These are phyloP conservation scores for Coranthus polyacanthus DNA, from an alignment of 2,797 vertebrate species.

Conservation along the genomic window DNA sequence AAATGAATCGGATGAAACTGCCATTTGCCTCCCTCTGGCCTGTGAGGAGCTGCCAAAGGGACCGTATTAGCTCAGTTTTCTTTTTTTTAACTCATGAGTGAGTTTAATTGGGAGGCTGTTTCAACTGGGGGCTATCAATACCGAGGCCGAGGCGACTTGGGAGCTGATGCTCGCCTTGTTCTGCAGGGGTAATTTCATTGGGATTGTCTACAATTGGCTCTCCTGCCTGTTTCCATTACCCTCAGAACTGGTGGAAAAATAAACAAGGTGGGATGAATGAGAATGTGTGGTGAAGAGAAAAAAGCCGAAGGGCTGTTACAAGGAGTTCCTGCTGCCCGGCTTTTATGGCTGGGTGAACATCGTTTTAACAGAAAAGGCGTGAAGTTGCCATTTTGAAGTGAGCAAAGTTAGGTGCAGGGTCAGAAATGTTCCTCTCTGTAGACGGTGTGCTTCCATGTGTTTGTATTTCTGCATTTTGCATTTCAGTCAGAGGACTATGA, in stretches of 20 bases:
- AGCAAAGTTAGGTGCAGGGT: neutral
- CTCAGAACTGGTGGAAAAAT: slow-evolving; percentile 59
- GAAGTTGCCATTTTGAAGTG: slow-evolving; percentile 2
- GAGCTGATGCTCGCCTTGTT: slow-evolving; percentile 46
- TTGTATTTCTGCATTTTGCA: neutral
- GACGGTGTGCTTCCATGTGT: no score
- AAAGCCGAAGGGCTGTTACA: slow-evolving; percentile 38
- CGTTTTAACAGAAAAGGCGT: slow-evolving; percentile 33
- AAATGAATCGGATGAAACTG: slow-evolving; percentile 53
- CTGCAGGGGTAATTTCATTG: slow-evolving; percentile 68
- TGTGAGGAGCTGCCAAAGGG: slow-evolving; percentile 26
- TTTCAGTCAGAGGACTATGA: no score
- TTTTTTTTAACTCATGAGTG: slow-evolving; percentile 62
- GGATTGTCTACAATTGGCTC: slow-evolving; percentile 70
- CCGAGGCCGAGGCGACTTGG: slow-evolving; percentile 23
- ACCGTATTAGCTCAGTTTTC: slow-evolving; percentile 48
- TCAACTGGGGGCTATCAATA: slow-evolving; percentile 66
- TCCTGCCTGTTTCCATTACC: slow-evolving; percentile 74
- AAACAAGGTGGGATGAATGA: slow-evolving; percentile 71
- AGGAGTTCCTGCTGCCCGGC: slow-evolving; percentile 37
- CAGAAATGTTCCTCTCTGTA: slow-evolving; percentile 5
- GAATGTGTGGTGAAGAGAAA: slow-evolving; percentile 31
- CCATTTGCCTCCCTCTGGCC: slow-evolving; percentile 50
- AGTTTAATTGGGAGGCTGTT: slow-evolving; percentile 76
- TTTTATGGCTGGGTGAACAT: slow-evolving; percentile 30